phyloP scores from a whole-genome alignment of 1,140 invertebrate species.

The Scaptomyza graminum region DNA sequence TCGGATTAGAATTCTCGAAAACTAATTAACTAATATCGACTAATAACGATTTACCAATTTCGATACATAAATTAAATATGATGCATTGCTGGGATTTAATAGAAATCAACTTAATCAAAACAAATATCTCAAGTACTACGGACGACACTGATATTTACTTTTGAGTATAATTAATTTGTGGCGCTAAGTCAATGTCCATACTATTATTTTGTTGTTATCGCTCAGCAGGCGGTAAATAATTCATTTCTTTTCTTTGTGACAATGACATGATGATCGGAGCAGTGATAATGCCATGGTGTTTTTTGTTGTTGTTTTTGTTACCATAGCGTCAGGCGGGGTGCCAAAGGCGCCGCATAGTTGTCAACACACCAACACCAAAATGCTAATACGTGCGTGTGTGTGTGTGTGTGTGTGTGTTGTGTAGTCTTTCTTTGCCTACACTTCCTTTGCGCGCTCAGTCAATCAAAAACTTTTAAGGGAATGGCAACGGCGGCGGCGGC shows the following conservation, averaged over 20 bases:
- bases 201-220: constrained; percentile 50
- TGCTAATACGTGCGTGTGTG: neutral
- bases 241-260: constrained; percentile 60
- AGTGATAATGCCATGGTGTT: constrained; percentile 57
- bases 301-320: neutral
- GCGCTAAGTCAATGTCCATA: constrained; percentile 10
- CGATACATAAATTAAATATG: no score
- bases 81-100: no score
- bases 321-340: constrained; percentile 45
- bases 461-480: neutral
- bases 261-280: constrained; percentile 64
- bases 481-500: no score
- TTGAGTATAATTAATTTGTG: constrained; percentile 46
- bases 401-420: constrained; percentile 17
- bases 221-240: constrained; percentile 55
- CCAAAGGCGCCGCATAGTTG: neutral
- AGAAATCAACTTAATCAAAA: neutral
- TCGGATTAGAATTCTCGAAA: no score
- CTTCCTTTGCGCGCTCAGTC: constrained; percentile 24
- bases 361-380: no score
- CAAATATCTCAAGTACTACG: constrained; percentile 26
- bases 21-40: no score
- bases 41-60: no score
- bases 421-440: constrained; percentile 14
- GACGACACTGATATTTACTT: constrained; percentile 21